Evolutionary conservation across 2,888 invertebrate species (phyloP).

Genomic region (Acanthosoma haemorrhoidale): DNA sequence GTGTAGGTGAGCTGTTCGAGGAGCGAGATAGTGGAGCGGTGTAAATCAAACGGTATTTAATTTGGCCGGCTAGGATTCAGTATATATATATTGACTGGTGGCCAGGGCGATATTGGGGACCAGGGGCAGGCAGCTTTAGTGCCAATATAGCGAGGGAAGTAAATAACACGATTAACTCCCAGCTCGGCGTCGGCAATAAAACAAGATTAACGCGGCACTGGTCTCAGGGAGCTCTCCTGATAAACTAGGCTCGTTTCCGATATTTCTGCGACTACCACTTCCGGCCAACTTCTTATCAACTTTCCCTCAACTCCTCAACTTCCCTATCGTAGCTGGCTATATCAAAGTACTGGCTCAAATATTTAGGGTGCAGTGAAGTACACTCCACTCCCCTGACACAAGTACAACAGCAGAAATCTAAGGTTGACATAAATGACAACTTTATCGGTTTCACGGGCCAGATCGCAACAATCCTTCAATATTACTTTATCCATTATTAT

Average conservation of each 20-base stretch:
- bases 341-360: too few relatives aligned
- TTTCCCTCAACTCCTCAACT: too few relatives aligned
- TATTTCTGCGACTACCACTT: not conserved
- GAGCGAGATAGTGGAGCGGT: not conserved
- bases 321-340: too few relatives aligned
- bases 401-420: too few relatives aligned
- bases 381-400: too few relatives aligned
- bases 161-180: conserved; percentile 39
- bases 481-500: too few relatives aligned
- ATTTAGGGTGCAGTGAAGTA: too few relatives aligned
- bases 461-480: too few relatives aligned
- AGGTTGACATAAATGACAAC: too few relatives aligned
- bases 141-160: conserved; percentile 37
- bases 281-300: too few relatives aligned
- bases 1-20: not conserved
- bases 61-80: conserved; percentile 10
- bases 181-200: conserved; percentile 9
- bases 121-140: conserved; percentile 31
- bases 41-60: conserved; percentile 25
- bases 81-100: not conserved
- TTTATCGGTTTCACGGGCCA: too few relatives aligned
- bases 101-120: not conserved
- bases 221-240: not conserved
- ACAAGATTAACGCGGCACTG: conserved; percentile 20
- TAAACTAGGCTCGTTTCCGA: not conserved